Base-by-base conservation (phyloP, 1,140 invertebrate species). In the Anagrus nilaparvatae region DNA sequence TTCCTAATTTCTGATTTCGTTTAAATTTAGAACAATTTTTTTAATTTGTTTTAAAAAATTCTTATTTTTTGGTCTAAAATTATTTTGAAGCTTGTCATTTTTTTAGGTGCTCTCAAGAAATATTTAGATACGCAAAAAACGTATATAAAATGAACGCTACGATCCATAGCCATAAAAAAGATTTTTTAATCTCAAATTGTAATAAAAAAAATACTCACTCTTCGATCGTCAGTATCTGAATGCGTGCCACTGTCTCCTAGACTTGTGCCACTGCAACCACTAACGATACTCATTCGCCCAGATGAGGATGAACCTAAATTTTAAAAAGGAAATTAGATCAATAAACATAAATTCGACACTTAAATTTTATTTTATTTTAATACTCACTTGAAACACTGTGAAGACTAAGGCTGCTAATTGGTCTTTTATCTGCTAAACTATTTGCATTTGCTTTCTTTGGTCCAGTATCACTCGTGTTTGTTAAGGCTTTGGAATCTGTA, bases 191-290 rank as follows among this genome's bases (percentile, higher is more conserved):
- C 16, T 35, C 28, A 24, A 27, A 27, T 6, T n/a, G 24, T 27
- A 12, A 27, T 27, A 27, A 27, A 27, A 7, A 30, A 30, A 30
- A 30, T 8, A 41, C 43, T 69, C 56, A 80, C 79, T 43, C 80
- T 76, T 52, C 78, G 74, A 18, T 86, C 84, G 46, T 89, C 84
- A 40, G 78, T 76, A 56, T 89, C 85, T 1, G 84, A 88, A 59
- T 87, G 83, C 1, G 83, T 84, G 37, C 84, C 84, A 54, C 83
- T 87, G 51, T 89, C 86, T 0, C 81, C 84, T 0, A 85, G 69
- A 52, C 83, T 86, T 16, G 77, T 78, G 3, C 80, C 82, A 53
- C 83, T 86, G 44, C 77, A 76, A 7, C 73, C 76, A 55, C 80
- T 83, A 0, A 76, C 79, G 2, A 78, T 83, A 53, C 83, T 86